These are phyloP conservation scores for Pachycephus smyrnensis DNA, from an alignment of 2,888 invertebrate species.

Conservation along the genomic window DNA sequence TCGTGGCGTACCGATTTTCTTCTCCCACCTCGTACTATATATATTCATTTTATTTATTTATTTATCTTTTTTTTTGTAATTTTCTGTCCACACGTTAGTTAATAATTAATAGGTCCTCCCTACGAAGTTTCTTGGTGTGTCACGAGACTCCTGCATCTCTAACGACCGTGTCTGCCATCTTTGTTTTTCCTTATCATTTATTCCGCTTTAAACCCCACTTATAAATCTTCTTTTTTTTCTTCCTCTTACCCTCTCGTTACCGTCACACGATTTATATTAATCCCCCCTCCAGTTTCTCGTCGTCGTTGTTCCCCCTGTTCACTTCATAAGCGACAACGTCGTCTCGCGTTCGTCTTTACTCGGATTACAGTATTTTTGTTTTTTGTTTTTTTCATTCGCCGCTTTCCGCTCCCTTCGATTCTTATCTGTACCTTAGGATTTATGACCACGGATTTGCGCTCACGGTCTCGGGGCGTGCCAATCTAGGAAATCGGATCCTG, in stretches of 20 bases:
- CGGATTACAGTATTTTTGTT: neutral
- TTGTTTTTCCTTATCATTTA: constrained; percentile 17
- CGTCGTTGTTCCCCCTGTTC: no score
- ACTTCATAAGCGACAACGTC: no score
- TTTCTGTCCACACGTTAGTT: constrained; percentile 32
- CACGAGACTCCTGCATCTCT: constrained; percentile 29
- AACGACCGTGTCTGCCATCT: constrained; percentile 34
- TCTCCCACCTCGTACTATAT: no score
- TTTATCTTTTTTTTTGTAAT: constrained; percentile 16
- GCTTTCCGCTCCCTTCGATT: no score
- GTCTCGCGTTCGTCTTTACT: no score
- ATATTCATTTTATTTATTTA: no score
- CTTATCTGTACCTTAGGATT: no score
- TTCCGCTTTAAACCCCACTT: constrained; percentile 10
- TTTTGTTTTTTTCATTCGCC: neutral
- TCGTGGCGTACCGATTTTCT: constrained; percentile 38
- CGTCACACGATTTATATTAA: no score
- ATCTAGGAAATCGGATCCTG: constrained; percentile 27
- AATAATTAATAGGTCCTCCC: constrained; percentile 42
- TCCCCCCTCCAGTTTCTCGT: no score
- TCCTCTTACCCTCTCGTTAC: constrained; percentile 5
- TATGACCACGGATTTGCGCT: no score
- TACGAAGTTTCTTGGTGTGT: constrained; percentile 40
- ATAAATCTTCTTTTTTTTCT: constrained; percentile 23
- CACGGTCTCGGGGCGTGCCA: neutral